Evolutionary conservation across 2,888 invertebrate species (phyloP).

Genomic region (Euphydryas editha): DNA sequence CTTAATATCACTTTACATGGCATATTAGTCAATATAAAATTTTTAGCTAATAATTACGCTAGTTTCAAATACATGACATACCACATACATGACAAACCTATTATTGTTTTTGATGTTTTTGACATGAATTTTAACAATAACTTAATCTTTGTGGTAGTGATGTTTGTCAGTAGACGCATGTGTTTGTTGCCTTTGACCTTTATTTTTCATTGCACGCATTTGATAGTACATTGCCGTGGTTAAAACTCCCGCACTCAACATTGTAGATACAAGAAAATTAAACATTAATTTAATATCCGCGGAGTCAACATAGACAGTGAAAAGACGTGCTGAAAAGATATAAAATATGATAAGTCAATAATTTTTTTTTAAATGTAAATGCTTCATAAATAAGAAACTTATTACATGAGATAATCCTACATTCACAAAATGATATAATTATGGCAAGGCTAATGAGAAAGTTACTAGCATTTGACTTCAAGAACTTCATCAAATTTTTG

Average conservation of each 20-base stretch:
- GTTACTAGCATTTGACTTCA: no score
- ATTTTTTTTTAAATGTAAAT: not conserved
- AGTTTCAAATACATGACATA: not conserved
- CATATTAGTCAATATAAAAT: not conserved
- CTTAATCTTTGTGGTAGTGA: conserved; percentile 27
- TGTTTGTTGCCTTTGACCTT: conserved; percentile 4
- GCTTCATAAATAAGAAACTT: not conserved
- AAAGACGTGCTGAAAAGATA: conserved; percentile 87
- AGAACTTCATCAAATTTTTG: no score
- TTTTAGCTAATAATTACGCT: not conserved
- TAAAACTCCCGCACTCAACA: conserved; percentile 88
- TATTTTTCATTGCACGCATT: conserved; percentile 52
- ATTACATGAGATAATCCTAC: no score
- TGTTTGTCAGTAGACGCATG: conserved; percentile 5
- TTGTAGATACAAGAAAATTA: conserved; percentile 89
- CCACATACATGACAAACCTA: no score
- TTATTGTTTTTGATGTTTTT: not conserved
- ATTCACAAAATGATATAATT: no score
- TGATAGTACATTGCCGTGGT: conserved; percentile 88
- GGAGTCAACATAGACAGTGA: conserved; percentile 91
- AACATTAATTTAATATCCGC: conserved; percentile 87
- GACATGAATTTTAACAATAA: not conserved
- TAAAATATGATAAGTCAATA: not conserved
- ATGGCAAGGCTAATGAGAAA: no score
- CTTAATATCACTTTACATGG: not conserved